Conservation (phyloP, 2,113 vertebrate species). For the Prunella fulvescens region DNA sequence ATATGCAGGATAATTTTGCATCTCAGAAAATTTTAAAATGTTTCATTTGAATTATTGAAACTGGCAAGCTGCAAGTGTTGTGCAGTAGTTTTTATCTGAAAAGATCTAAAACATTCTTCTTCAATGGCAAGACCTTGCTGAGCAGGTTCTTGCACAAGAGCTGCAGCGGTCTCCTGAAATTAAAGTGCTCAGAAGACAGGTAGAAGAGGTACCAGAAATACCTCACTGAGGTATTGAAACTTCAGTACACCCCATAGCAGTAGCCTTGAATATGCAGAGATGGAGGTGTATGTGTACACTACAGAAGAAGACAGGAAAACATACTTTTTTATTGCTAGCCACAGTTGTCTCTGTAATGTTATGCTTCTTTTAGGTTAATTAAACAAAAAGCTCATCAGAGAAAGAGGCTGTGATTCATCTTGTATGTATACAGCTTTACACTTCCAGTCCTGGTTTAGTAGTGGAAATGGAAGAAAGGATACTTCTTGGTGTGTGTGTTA, state of each 20-base stretch:
- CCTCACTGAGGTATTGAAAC: rapidly evolving
- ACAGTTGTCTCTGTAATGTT: not conserved
- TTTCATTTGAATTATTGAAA: not conserved
- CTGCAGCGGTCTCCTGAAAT: not conserved
- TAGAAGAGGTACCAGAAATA: not conserved
- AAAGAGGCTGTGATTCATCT: not conserved
- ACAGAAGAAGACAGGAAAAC: not conserved
- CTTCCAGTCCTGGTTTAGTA: not conserved
- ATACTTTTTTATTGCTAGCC: not conserved
- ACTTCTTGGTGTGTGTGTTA: not conserved
- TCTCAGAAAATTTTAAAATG: not conserved
- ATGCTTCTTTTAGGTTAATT: not conserved
- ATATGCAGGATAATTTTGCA: not conserved
- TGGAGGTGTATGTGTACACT: not conserved
- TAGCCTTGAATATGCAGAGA: not conserved
- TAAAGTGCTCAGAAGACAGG: not conserved
- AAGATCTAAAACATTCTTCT: not conserved
- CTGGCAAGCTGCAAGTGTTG: not conserved
- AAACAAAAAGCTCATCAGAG: not conserved
- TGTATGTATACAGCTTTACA: not conserved
- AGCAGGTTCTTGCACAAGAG: not conserved
- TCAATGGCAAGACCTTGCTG: not conserved
- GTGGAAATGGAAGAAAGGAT: not conserved
- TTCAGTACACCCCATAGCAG: not conserved
- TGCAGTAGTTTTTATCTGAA: not conserved